Evolutionary conservation across 2,888 invertebrate genomes (phyloP).

Genomic region (Phyllotreta cruciferae): DNA sequence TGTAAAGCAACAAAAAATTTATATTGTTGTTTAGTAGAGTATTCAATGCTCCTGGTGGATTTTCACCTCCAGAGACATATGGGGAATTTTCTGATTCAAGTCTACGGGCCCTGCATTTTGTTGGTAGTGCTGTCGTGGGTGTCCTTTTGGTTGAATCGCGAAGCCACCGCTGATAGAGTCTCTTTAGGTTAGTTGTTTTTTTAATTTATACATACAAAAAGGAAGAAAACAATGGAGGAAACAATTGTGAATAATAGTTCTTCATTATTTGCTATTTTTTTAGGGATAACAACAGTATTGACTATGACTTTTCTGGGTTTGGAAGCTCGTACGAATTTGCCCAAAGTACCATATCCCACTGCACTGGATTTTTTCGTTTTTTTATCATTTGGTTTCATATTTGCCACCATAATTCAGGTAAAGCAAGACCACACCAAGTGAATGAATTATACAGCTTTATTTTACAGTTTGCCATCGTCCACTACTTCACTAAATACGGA

Average conservation of each 20-base stretch:
- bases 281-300: conserved; percentile 82
- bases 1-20: too few relatives aligned
- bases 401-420: conserved; percentile 79
- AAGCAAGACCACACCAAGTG: conserved; percentile 24
- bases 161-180: conserved; percentile 83
- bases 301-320: conserved; percentile 86
- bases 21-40: conserved; percentile 62
- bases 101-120: conserved; percentile 83
- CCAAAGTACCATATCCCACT: conserved; percentile 87
- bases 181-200: conserved; percentile 69
- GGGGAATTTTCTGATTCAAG: conserved; percentile 88
- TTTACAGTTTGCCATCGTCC: conserved; percentile 77
- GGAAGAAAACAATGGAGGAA: neutral
- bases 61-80: conserved; percentile 82
- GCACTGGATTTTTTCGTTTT: conserved; percentile 86
- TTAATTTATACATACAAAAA: conserved; percentile 15
- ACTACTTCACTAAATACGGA: conserved; percentile 85
- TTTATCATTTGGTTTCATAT: conserved; percentile 80
- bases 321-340: conserved; percentile 80
- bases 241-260: too few relatives aligned
- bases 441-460: conserved; percentile 11
- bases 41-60: conserved; percentile 75
- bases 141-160: conserved; percentile 84
- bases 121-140: conserved; percentile 89
- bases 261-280: conserved; percentile 1